Evolutionary conservation across 2,113 vertebrate species (phyloP).

Genomic region (Lates calcarifer): DNA sequence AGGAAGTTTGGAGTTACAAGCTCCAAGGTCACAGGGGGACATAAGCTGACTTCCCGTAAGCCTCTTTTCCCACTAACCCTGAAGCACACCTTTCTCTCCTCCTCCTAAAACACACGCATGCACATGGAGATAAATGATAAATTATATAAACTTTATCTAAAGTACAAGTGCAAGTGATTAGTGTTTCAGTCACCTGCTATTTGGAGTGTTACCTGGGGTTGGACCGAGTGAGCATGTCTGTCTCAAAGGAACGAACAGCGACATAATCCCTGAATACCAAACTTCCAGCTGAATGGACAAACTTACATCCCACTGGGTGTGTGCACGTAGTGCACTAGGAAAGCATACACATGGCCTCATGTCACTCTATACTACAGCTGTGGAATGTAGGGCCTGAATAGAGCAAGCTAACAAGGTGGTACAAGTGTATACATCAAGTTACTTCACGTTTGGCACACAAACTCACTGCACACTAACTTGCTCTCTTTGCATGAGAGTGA

Average conservation of each 20-base stretch:
- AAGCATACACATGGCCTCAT: constrained; percentile 30
- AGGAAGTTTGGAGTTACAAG: constrained; percentile 71
- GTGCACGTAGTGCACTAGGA: not conserved
- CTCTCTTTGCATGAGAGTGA: not conserved
- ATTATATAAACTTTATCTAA: not conserved
- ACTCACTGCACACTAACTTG: not conserved
- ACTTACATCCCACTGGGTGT: constrained; percentile 27
- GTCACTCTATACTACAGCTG: constrained; percentile 35
- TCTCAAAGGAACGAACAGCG: not conserved
- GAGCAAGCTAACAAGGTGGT: not conserved
- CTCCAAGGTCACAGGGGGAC: constrained; percentile 68
- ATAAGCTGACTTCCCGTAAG: constrained; percentile 72
- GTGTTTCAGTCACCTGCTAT: constrained; percentile 9
- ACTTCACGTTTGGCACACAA: not conserved
- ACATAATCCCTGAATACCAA: constrained; percentile 53
- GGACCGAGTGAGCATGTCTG: not conserved
- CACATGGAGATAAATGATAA: not conserved
- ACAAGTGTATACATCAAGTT: not conserved
- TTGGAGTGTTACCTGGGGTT: not conserved
- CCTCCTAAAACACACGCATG: constrained; percentile 1
- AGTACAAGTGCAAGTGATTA: not conserved
- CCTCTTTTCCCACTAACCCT: constrained; percentile 58
- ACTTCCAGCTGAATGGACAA: constrained; percentile 57
- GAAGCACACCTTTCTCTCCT: constrained; percentile 44
- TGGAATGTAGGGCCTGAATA: constrained; percentile 8